Percentiles rank a stretch among this genome's conserved stretches.
phyloP scores from a whole-genome alignment of 2,888 invertebrate genomes.

The Caenorhabditis zanzibari region DNA sequence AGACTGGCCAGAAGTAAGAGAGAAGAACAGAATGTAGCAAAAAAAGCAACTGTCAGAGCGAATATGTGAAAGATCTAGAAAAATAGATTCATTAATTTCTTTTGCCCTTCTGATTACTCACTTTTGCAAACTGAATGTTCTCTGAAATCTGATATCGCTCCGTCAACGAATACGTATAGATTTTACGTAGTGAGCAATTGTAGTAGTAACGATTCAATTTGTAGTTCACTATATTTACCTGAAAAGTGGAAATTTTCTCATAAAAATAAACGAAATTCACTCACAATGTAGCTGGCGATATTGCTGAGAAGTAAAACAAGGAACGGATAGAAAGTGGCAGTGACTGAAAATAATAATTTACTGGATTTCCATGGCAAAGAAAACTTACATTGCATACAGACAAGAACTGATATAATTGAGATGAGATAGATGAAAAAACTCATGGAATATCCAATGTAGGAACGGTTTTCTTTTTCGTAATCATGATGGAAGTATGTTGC shows the following conservation, averaged over 20 bases:
- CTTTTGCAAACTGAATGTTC: slow-evolving; percentile 54
- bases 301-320: slow-evolving; percentile 32
- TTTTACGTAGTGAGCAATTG: slow-evolving; percentile 42
- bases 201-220: slow-evolving; percentile 49
- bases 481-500: slow-evolving; percentile 50
- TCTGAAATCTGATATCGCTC: slow-evolving; percentile 54
- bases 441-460: slow-evolving; percentile 43
- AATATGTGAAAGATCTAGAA: slow-evolving; percentile 50
- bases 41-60: slow-evolving; percentile 34
- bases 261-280: background rate
- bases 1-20: slow-evolving; percentile 37
- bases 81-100: background rate
- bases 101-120: slow-evolving; percentile 19
- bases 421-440: slow-evolving; percentile 42
- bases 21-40: slow-evolving; percentile 34
- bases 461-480: slow-evolving; percentile 39
- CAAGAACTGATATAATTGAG: slow-evolving; percentile 33
- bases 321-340: slow-evolving; percentile 45
- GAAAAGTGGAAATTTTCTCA: background rate
- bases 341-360: slow-evolving; percentile 13
- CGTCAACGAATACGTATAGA: slow-evolving; percentile 47
- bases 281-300: slow-evolving; percentile 45
- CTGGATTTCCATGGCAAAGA: background rate
- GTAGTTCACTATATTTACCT: slow-evolving; percentile 47
- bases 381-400: slow-evolving; percentile 37